Evolutionary conservation across 2,113 vertebrate genomes (phyloP).

Genomic region (Nannospalax galili): DNA sequence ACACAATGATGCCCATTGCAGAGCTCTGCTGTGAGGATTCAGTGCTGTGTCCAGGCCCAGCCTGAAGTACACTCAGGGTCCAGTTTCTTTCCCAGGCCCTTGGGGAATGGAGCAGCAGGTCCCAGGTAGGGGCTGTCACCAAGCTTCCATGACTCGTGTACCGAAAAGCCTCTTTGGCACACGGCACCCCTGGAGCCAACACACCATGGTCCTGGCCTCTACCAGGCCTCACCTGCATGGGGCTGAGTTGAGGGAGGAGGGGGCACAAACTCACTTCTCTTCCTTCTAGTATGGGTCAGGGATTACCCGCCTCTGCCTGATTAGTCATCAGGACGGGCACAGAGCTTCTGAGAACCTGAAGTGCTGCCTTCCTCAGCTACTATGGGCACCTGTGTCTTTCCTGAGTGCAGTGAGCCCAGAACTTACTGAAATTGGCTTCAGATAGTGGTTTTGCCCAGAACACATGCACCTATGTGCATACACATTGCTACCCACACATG

Average conservation of each 20-base stretch:
- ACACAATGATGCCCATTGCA: no score
- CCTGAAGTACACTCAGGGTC: neutral
- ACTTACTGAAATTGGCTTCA: neutral
- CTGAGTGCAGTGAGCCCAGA: neutral
- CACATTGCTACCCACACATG: rapidly evolving
- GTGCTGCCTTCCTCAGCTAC: neutral
- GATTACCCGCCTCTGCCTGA: neutral
- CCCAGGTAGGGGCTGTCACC: neutral
- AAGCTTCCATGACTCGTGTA: neutral
- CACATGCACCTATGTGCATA: rapidly evolving
- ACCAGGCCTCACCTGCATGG: rapidly evolving
- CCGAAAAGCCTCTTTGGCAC: neutral
- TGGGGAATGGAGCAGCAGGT: no score
- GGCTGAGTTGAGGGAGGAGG: neutral
- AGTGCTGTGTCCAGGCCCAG: neutral
- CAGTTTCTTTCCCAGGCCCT: neutral
- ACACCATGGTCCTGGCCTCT: neutral
- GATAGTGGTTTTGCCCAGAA: no score
- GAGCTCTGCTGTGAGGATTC: neutral
- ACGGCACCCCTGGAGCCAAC: neutral
- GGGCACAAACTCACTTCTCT: neutral
- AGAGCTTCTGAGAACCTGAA: neutral
- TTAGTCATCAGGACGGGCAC: neutral
- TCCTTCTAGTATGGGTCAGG: neutral
- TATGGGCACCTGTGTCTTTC: neutral